phyloP scores from a whole-genome alignment of 2,113 vertebrate species.

The Bos taurus region ARS-UCD2.0 NC_037336.1:68054501-68055000 shows the following conservation, averaged over 20 bases:
- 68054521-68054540: slow-evolving; percentile 27
- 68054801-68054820: neutral
- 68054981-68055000: neutral
- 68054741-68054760: neutral
- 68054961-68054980: slow-evolving; percentile 14
- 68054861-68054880: neutral
- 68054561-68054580: slow-evolving; percentile 35
- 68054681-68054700: slow-evolving; percentile 6
- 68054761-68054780: neutral
- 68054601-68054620: neutral
- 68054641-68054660: neutral
- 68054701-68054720: neutral
- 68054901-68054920: neutral
- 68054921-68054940: neutral
- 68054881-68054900: neutral
- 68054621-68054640: neutral
- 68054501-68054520: neutral
- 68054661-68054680: neutral
- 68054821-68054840: neutral
- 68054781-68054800: neutral
- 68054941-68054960: neutral
- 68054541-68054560: neutral
- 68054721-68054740: neutral
- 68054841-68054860: neutral
- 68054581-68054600: neutral